Evolutionary conservation across 2,113 vertebrate genomes (phyloP).

Genomic region (Gasterosteus nipponicus): DNA sequence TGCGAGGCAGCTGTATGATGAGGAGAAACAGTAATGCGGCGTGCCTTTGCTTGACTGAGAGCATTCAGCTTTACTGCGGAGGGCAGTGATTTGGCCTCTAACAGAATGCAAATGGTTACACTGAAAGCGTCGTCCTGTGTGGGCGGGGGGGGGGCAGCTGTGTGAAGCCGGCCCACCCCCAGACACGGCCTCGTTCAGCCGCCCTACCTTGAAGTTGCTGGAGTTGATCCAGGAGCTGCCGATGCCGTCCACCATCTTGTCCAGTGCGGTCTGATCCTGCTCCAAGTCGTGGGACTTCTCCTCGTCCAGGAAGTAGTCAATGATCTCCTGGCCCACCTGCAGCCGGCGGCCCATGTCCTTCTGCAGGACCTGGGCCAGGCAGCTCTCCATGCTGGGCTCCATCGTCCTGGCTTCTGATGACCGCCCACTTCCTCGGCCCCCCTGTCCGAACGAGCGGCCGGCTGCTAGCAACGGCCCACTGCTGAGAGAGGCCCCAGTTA

Average conservation of each 20-base stretch:
- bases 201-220: slow-evolving; percentile 97
- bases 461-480: slow-evolving; percentile 24
- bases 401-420: slow-evolving; percentile 76
- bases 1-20: slow-evolving; percentile 5
- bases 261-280: slow-evolving; percentile 94
- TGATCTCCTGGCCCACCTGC: slow-evolving; percentile 95
- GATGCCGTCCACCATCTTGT: slow-evolving; percentile 96
- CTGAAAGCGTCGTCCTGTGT: neutral
- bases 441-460: slow-evolving; percentile 3
- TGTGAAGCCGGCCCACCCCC: neutral
- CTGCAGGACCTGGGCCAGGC: slow-evolving; percentile 92
- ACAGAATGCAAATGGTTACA: neutral
- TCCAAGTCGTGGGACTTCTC: slow-evolving; percentile 95
- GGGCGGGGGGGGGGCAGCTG: neutral
- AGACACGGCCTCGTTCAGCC: neutral
- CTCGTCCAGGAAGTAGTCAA: slow-evolving; percentile 92
- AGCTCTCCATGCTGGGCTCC: slow-evolving; percentile 96
- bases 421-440: slow-evolving; percentile 39
- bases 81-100: neutral
- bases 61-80: neutral
- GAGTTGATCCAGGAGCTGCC: slow-evolving; percentile 98
- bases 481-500: slow-evolving; percentile 46
- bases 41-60: slow-evolving; percentile 15
- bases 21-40: slow-evolving; percentile 21
- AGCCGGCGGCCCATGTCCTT: slow-evolving; percentile 95